phyloP scores from a whole-genome alignment of 2,797 vertebrate species.

The Coregonus ussuriensis region DNA sequence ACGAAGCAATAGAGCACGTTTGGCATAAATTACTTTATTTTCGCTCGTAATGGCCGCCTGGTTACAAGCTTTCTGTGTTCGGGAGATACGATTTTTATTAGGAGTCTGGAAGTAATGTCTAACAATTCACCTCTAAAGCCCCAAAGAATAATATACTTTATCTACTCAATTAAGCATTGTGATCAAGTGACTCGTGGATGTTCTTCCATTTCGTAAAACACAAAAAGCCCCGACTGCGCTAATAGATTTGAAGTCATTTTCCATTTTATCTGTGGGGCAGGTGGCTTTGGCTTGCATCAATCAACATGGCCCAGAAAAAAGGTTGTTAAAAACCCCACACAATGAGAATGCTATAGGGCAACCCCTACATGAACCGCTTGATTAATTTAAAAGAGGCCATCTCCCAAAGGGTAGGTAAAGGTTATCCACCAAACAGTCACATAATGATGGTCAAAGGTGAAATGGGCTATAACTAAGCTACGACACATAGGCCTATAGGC shows the following conservation, averaged over 20 bases:
- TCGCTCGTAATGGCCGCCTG: slow-evolving; percentile 71
- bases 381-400: slow-evolving; percentile 6
- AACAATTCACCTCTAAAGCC: slow-evolving; percentile 58
- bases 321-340: slow-evolving; percentile 6
- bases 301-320: not conserved
- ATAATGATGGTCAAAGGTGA: not conserved
- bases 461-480: not conserved
- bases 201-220: slow-evolving; percentile 70
- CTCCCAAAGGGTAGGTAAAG: not conserved
- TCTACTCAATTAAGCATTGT: slow-evolving; percentile 67
- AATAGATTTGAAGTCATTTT: slow-evolving; percentile 9
- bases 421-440: not conserved
- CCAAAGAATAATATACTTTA: slow-evolving; percentile 16
- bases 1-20: slow-evolving; percentile 59
- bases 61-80: slow-evolving; percentile 72
- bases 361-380: not conserved
- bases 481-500: too few relatives aligned
- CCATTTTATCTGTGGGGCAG: slow-evolving; percentile 12
- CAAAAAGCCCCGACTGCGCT: slow-evolving; percentile 18
- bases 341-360: not conserved
- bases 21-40: slow-evolving; percentile 72
- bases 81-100: slow-evolving; percentile 79
- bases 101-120: slow-evolving; percentile 68
- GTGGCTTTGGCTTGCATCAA: slow-evolving; percentile 12
- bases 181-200: slow-evolving; percentile 62